These are phyloP conservation scores for Rhombomys opimus DNA, from an alignment of 2,113 vertebrate species.

Conservation along the genomic window DNA sequence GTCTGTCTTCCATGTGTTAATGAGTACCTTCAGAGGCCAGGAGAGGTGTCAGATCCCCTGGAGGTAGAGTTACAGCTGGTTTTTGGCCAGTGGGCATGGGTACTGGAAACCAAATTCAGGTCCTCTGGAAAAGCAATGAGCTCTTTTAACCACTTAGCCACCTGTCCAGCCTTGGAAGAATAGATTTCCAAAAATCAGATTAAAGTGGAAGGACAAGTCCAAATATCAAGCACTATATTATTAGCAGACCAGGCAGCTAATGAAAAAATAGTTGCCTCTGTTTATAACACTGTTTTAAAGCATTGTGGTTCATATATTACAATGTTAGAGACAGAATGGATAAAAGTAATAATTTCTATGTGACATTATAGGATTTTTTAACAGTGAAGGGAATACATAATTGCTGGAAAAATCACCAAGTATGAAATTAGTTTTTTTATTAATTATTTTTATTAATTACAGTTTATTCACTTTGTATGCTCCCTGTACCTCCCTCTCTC, in stretches of 20 bases:
- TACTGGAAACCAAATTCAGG: background rate
- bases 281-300: conserved; percentile 57
- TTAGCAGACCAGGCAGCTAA: conserved; percentile 37
- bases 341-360: conserved; percentile 48
- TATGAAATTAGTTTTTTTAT: conserved; percentile 12
- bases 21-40: background rate
- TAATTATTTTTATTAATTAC: too few species aligned
- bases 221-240: background rate
- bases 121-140: background rate
- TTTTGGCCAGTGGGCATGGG: background rate
- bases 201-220: background rate
- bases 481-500: too few species aligned
- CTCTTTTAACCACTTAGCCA: background rate
- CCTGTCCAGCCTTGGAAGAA: background rate
- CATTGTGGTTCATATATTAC: conserved; percentile 54
- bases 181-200: conserved; percentile 40
- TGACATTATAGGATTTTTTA: conserved; percentile 64
- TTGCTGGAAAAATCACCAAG: background rate
- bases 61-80: background rate
- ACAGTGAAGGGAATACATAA: conserved; percentile 67
- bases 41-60: background rate
- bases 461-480: too few species aligned
- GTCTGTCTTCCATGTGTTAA: background rate
- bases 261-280: conserved; percentile 60
- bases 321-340: conserved; percentile 55